These are phyloP conservation scores for Tiaroga cobitis DNA, from an alignment of 2,797 vertebrate species.

Conservation along the genomic window DNA sequence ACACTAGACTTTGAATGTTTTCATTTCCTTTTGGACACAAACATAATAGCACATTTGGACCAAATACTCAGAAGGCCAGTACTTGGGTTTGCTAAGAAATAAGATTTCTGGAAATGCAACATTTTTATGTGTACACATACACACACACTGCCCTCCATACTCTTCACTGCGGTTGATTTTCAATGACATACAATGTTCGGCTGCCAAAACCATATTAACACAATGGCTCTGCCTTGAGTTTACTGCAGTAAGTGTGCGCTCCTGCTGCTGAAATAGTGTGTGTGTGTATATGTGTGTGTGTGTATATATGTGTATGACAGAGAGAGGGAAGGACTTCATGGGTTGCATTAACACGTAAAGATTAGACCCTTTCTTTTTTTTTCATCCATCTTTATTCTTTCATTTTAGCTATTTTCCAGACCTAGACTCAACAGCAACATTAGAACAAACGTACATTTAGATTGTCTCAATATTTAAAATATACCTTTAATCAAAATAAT, in stretches of 20 bases:
- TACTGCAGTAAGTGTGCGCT: constrained; percentile 26
- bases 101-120: constrained; percentile 24
- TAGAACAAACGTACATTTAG: not conserved
- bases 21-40: constrained; percentile 34
- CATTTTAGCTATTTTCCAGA: not conserved
- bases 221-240: constrained; percentile 31
- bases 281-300: constrained; percentile 61
- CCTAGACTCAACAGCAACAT: not conserved
- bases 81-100: constrained; percentile 32
- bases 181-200: too few species aligned
- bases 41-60: constrained; percentile 28
- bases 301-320: constrained; percentile 58
- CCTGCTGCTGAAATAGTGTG: constrained; percentile 39
- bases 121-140: constrained; percentile 10
- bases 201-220: constrained; percentile 33
- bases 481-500: constrained; percentile 4
- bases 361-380: not conserved
- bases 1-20: constrained; percentile 28
- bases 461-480: constrained; percentile 5
- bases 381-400: not conserved
- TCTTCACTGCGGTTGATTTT: too few species aligned
- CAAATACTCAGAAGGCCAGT: constrained; percentile 39
- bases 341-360: not conserved
- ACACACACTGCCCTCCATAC: constrained; percentile 9
- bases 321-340: constrained; percentile 17